A percentile compares a stretch with the other conserved stretches of the same genome.
phyloP scores from a whole-genome alignment of 1,140 invertebrate genomes.

The Halesus radiatus region DNA sequence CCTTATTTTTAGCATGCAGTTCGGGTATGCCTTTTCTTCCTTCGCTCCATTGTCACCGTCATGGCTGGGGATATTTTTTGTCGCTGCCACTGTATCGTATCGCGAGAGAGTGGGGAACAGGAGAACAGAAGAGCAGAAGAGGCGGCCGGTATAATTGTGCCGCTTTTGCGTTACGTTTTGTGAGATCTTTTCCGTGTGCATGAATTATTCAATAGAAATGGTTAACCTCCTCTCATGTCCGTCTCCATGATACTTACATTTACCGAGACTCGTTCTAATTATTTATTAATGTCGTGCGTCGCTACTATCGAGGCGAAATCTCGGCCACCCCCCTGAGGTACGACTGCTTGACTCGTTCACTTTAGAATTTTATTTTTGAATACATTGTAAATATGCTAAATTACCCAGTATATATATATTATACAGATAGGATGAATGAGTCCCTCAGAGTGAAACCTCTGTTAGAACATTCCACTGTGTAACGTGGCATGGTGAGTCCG shows the following conservation, averaged over 20 bases:
- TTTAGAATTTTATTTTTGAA: constrained; percentile 20
- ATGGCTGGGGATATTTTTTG: constrained; percentile 7
- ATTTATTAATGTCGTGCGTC: constrained; percentile 38
- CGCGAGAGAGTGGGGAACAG: not conserved
- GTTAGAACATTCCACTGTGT: not conserved
- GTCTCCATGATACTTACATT: constrained; percentile 41
- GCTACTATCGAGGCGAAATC: constrained; percentile 26
- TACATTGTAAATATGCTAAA: constrained; percentile 39
- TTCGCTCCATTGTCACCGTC: constrained; percentile 28
- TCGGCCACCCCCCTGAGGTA: constrained; percentile 25
- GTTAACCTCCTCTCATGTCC: constrained; percentile 28
- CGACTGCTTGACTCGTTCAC: constrained; percentile 29
- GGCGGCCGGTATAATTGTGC: not conserved
- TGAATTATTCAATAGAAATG: constrained; percentile 48
- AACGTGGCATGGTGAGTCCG: no score
- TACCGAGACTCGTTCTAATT: constrained; percentile 43
- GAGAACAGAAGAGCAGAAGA: not conserved
- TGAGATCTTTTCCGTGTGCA: constrained; percentile 39
- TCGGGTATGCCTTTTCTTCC: constrained; percentile 23
- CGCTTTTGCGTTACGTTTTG: constrained; percentile 23
- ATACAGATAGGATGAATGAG: not conserved
- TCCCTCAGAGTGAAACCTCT: not conserved
- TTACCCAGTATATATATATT: not conserved
- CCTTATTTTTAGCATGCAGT: constrained; percentile 41
- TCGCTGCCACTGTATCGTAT: not conserved